Percentiles rank a stretch among this genome's conserved stretches.
Evolutionary conservation across 2,888 invertebrate genomes (phyloP).

Genomic region (Copidosoma aretas): DNA sequence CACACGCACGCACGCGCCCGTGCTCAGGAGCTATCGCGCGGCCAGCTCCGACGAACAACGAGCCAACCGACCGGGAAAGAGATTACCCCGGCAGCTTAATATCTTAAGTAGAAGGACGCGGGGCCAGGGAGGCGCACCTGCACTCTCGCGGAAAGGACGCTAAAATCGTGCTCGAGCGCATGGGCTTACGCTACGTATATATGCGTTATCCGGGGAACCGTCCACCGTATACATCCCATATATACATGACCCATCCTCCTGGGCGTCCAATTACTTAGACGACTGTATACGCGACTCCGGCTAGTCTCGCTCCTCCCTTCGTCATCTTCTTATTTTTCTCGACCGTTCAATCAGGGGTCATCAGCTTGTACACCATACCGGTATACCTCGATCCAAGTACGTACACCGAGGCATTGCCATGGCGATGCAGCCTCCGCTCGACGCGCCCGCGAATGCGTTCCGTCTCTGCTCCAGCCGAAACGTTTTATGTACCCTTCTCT

Average conservation of each 20-base stretch:
- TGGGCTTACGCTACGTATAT: no score
- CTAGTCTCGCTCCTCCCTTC: constrained; percentile 1
- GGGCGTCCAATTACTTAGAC: constrained; percentile 46
- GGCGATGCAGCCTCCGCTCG: no score
- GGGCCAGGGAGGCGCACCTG: background rate
- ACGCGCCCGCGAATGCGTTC: no score
- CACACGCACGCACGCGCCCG: no score
- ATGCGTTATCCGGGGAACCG: no score
- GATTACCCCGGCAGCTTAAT: constrained; percentile 24
- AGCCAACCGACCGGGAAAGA: constrained; percentile 13
- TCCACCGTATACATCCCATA: background rate
- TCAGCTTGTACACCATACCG: constrained; percentile 2
- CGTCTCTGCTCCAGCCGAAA: no score
- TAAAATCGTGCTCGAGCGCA: no score
- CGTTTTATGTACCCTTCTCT: no score
- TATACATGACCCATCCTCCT: background rate
- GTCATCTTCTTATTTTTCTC: no score
- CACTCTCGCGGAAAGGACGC: background rate
- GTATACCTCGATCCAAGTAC: background rate
- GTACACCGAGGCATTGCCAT: no score
- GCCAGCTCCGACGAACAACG: constrained; percentile 14
- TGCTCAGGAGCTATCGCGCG: no score
- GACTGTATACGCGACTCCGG: constrained; percentile 15
- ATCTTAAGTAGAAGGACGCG: constrained; percentile 18
- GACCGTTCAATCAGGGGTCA: constrained; percentile 19